Evolutionary conservation across 2,888 invertebrate species (phyloP), one percentile per base, ranked within the genome.

Genomic region (Gymnosoma rotundatum): DNA sequence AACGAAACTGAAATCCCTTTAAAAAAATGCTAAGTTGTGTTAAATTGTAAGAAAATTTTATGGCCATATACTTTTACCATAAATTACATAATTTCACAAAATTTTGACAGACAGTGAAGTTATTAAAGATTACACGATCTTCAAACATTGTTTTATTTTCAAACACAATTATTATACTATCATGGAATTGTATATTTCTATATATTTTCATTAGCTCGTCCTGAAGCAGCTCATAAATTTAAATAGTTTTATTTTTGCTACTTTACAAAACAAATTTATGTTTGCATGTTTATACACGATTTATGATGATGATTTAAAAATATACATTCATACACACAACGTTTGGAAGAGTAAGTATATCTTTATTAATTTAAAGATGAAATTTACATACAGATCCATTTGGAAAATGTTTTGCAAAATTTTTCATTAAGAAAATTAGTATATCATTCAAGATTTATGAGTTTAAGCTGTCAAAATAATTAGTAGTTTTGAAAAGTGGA

Each of bases 361-460:
- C 21, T 72, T 60, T 38, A 73, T 67, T 54, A 72, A 67, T 78
- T 60, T 16, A 14, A 42, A 42, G 42, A 50, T 61, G 7, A 45
- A 21, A 75, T 70, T 74, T 58, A 58, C 63, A 58, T 58, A 52
- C 25, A 45, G n/a, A 38, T 45, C 18, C 48, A 69, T 42, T 20
- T 21, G 36, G 38, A 52, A 66, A 66, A 50, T 80, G 14, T 67
- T 66, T 61, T 45, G 36, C 48, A 50, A 78, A 54, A 16, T 42
- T 20, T 50, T 64, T 72, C 32, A 45, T 56, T 74, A 64, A 32
- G 45, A 42, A 74, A 42, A 67, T n/a, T n/a, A n/a, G n/a, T 61
- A 45, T 45, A 72, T 72, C 64, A 83, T n/a, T 58, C 32, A 67
- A 73, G 56, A 63, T 83, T 79, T 78, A 83, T 78, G 73, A 61